These are phyloP conservation scores for Gobio occitaniae DNA, from an alignment of 2,797 vertebrate species.

Conservation along the genomic window DNA sequence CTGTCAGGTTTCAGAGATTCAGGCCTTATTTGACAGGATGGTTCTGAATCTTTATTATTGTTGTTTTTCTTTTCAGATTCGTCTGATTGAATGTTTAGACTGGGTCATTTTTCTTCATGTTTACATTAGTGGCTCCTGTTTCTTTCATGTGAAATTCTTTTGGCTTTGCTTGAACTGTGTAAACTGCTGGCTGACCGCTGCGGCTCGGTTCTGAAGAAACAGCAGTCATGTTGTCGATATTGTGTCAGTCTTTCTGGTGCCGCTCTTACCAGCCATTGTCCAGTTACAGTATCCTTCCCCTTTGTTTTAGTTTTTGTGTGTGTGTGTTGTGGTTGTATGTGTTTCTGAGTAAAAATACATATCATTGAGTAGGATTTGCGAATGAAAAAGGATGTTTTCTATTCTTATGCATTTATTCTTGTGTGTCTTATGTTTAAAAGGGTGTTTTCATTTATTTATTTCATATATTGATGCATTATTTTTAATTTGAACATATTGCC, in stretches of 20 bases:
- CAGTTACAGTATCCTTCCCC: not conserved
- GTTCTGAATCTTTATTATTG: not conserved
- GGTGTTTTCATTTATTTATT: not conserved
- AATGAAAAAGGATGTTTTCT: not conserved
- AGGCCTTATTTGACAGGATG: not conserved
- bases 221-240: not conserved
- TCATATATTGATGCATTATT: not conserved
- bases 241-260: conserved; percentile 19
- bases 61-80: not conserved
- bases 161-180: not conserved
- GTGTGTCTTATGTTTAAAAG: not conserved
- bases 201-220: conserved; percentile 3
- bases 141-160: not conserved
- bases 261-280: not conserved
- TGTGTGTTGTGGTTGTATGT: not conserved
- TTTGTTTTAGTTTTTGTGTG: not conserved
- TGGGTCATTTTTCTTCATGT: not conserved
- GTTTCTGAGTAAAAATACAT: not conserved
- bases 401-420: not conserved
- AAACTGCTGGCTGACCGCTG: not conserved
- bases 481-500: too few species aligned
- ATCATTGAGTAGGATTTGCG: not conserved
- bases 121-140: conserved; percentile 2
- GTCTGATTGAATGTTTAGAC: not conserved
- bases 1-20: not conserved